Evolutionary conservation across 2,888 invertebrate species (phyloP).

Genomic region (Agrochola litura): DNA sequence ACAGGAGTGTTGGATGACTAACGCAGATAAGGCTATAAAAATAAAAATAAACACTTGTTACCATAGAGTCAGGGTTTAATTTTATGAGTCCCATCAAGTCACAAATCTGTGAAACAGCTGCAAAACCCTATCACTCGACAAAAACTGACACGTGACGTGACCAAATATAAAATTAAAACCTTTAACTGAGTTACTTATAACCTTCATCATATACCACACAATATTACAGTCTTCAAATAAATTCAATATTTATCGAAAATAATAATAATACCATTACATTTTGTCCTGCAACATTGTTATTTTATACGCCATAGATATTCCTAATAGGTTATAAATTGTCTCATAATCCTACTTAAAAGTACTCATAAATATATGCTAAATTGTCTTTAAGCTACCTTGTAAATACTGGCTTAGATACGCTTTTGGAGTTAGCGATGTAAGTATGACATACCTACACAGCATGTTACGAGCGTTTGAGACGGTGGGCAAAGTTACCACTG

Average conservation of each 20-base stretch:
- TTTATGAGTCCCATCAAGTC: too few relatives aligned
- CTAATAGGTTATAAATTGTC: conserved; percentile 32
- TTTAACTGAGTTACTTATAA: not conserved
- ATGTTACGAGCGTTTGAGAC: not conserved
- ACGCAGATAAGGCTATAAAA: too few relatives aligned
- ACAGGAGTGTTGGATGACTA: too few relatives aligned
- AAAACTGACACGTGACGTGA: not conserved
- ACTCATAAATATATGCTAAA: conserved; percentile 18
- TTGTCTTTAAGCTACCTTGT: conserved; percentile 7
- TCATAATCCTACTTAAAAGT: conserved; percentile 24
- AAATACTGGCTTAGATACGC: conserved; percentile 3
- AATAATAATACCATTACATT: not conserved
- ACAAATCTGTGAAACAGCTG: not conserved
- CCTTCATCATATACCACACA: not conserved
- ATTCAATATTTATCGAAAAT: conserved; percentile 10
- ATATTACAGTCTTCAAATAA: not conserved
- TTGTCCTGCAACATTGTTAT: conserved; percentile 33
- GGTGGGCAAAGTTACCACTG: not conserved
- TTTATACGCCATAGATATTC: conserved; percentile 30
- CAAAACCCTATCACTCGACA: not conserved
- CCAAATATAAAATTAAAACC: not conserved
- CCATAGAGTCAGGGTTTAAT: too few relatives aligned
- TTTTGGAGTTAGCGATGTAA: not conserved
- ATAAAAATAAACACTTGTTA: too few relatives aligned
- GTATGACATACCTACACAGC: not conserved